Conservation (phyloP, 2,888 invertebrate genomes). For the Hydraecia micacea region DNA sequence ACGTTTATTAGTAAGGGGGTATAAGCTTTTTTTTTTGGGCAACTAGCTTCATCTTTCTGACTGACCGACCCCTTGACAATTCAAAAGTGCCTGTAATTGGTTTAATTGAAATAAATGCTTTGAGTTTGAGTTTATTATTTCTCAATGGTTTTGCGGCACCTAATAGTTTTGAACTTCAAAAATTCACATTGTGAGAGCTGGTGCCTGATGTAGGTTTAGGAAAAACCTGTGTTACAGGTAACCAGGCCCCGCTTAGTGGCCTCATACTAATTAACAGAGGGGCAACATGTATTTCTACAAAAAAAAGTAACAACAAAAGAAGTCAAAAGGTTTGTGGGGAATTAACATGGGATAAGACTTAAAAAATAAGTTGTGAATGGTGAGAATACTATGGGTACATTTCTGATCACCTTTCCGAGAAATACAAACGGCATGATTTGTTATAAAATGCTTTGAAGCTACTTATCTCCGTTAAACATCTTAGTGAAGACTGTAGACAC, state of each 20-base stretch:
- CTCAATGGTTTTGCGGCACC: background rate
- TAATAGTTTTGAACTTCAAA: background rate
- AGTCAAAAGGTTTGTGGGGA: background rate
- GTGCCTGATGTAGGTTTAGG: too few relatives aligned
- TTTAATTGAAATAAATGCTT: too few relatives aligned
- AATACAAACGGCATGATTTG: background rate
- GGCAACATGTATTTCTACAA: background rate
- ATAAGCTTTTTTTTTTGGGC: too few relatives aligned
- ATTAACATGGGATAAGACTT: background rate
- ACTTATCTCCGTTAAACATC: constrained; percentile 24
- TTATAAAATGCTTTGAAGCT: constrained; percentile 7
- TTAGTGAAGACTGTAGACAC: constrained; percentile 14
- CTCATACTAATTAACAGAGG: background rate
- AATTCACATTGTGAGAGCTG: too few relatives aligned
- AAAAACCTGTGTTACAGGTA: too few relatives aligned
- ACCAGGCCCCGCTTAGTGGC: background rate
- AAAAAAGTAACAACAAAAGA: too few relatives aligned
- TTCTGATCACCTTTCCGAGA: too few relatives aligned
- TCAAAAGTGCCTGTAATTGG: too few relatives aligned
- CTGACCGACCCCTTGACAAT: too few relatives aligned
- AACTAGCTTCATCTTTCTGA: too few relatives aligned
- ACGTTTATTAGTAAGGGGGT: too few relatives aligned
- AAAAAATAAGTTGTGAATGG: background rate
- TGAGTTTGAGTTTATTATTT: too few relatives aligned
- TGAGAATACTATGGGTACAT: background rate